Evolutionary conservation across 1,140 invertebrate genomes (phyloP).

Genomic region (Mesaphorura yosii): DNA sequence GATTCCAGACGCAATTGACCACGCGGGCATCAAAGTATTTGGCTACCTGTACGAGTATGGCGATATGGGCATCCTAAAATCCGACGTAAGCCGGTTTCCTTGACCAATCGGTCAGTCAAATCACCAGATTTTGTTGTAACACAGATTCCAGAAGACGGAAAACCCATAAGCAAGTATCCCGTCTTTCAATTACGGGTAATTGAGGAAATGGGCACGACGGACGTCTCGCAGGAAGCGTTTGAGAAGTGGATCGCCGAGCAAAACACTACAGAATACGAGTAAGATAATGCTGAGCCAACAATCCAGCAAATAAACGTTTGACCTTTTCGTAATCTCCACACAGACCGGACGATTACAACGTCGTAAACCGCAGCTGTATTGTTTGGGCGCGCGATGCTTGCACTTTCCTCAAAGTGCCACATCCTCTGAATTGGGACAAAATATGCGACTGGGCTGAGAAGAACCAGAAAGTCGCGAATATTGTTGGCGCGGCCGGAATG

Average conservation of each 20-base stretch:
- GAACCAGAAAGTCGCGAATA: slow-evolving; percentile 9
- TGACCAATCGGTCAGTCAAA: neutral
- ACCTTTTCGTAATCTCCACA: slow-evolving; percentile 5
- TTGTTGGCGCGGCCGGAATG: slow-evolving; percentile 12
- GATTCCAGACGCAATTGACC: slow-evolving; percentile 24
- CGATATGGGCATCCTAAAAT: slow-evolving; percentile 22
- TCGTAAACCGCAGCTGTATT: slow-evolving; percentile 24
- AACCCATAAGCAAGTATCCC: slow-evolving; percentile 24
- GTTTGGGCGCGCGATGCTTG: slow-evolving; percentile 19
- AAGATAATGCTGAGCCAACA: neutral
- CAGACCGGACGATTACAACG: slow-evolving; percentile 25
- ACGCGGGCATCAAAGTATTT: slow-evolving; percentile 25
- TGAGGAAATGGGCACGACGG: slow-evolving; percentile 17
- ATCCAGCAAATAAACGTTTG: neutral
- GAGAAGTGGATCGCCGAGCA: slow-evolving; percentile 23
- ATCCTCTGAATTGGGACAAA: slow-evolving; percentile 28
- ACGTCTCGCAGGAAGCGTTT: slow-evolving; percentile 19
- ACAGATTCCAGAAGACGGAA: neutral
- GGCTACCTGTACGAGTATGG: slow-evolving; percentile 27
- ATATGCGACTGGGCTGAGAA: slow-evolving; percentile 17
- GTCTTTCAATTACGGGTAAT: slow-evolving; percentile 17
- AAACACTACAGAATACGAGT: neutral
- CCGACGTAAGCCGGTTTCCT: slow-evolving; percentile 2
- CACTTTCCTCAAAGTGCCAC: slow-evolving; percentile 15
- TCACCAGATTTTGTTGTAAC: neutral